Evolutionary conservation across 2,888 invertebrate genomes (phyloP).

Genomic region (Calameuta idolon): DNA sequence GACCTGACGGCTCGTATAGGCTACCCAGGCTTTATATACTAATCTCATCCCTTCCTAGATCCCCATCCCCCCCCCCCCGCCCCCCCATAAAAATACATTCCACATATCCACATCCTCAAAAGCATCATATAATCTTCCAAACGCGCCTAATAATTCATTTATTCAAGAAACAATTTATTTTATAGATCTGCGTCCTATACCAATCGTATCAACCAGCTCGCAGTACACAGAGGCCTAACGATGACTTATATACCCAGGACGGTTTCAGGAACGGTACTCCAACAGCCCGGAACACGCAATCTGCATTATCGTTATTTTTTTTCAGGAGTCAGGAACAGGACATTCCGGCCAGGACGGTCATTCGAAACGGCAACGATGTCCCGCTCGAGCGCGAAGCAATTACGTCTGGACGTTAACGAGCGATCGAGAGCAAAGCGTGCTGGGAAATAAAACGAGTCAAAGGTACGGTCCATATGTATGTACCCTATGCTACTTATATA

Average conservation of each 20-base stretch:
- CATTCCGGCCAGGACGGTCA: constrained; percentile 8
- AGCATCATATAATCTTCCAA: neutral
- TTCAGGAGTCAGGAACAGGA: constrained; percentile 15
- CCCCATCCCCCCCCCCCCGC: no score
- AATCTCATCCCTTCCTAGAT: neutral
- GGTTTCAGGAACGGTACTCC: constrained; percentile 11
- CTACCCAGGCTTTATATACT: neutral
- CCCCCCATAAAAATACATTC: neutral
- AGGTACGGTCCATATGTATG: neutral
- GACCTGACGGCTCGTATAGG: neutral
- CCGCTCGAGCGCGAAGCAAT: neutral
- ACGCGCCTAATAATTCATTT: neutral
- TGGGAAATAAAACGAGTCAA: neutral
- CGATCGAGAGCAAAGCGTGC: neutral
- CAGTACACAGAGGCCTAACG: constrained; percentile 6
- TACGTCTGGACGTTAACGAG: neutral
- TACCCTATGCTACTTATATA: neutral
- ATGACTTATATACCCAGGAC: constrained; percentile 17
- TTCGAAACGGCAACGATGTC: constrained; percentile 1
- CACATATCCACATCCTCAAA: neutral
- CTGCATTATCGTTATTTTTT: constrained; percentile 21
- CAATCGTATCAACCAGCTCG: neutral
- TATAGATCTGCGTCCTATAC: neutral
- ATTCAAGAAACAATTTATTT: neutral
- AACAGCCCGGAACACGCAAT: constrained; percentile 18